Evolutionary conservation across 2,797 vertebrate species (phyloP).

Genomic region (Rhynchotus rufescens): DNA sequence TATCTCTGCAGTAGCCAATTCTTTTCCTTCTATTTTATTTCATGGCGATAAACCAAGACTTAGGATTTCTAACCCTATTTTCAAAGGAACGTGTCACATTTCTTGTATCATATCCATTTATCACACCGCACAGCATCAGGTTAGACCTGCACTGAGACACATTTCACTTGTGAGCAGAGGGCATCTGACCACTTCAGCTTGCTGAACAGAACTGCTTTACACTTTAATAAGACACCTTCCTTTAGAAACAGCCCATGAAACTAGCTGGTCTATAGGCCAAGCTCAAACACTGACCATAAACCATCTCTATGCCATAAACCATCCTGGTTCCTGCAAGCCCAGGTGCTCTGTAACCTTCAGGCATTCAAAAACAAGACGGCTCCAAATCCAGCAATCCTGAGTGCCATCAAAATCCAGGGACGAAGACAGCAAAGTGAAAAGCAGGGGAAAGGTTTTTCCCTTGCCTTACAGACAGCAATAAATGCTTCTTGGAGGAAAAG

Average conservation of each 20-base stretch:
- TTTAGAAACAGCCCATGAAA: background rate
- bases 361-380: background rate
- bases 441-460: background rate
- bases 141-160: background rate
- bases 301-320: background rate
- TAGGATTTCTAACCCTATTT: background rate
- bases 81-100: background rate
- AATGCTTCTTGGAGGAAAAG: background rate
- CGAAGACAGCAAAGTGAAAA: background rate
- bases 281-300: background rate
- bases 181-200: background rate
- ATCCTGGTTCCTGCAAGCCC: background rate
- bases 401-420: background rate
- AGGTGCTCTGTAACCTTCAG: background rate
- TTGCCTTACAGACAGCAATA: background rate
- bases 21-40: background rate
- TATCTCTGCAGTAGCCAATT: background rate
- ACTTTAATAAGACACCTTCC: background rate
- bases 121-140: background rate
- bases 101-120: background rate
- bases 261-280: background rate
- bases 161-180: fast-evolving
- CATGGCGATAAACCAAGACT: background rate
- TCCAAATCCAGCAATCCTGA: background rate
- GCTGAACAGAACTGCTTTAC: background rate